phyloP scores from a whole-genome alignment of 1,140 invertebrate genomes.

The Cyclina sinensis region DNA sequence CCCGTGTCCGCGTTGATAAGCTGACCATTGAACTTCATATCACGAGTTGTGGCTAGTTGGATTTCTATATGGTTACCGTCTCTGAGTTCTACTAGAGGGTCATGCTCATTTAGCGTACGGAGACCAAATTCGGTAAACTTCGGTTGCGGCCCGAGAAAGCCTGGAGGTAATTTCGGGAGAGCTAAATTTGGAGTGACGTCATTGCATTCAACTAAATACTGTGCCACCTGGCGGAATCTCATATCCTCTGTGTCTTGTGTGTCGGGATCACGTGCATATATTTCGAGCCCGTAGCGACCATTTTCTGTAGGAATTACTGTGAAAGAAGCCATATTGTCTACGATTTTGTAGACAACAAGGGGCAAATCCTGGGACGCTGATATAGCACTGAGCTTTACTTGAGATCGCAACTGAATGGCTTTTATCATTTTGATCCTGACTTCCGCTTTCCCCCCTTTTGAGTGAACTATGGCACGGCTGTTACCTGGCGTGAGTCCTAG shows the following conservation, averaged over 20 bases:
- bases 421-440: constrained; percentile 76
- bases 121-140: constrained; percentile 84
- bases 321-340: constrained; percentile 83
- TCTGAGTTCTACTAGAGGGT: constrained; percentile 83
- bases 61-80: constrained; percentile 82
- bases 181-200: constrained; percentile 79
- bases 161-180: constrained; percentile 84
- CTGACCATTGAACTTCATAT: constrained; percentile 84
- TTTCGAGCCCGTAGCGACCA: constrained; percentile 86
- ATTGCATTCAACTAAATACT: constrained; percentile 84
- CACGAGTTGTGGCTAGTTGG: constrained; percentile 75
- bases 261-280: constrained; percentile 85
- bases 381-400: constrained; percentile 54
- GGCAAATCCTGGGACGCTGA: constrained; percentile 27
- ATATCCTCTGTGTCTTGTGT: constrained; percentile 83
- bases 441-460: constrained; percentile 78
- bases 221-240: constrained; percentile 85
- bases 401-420: constrained; percentile 62
- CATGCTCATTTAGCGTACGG: constrained; percentile 80
- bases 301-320: constrained; percentile 81
- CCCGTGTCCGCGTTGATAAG: constrained; percentile 80
- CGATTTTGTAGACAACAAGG: constrained; percentile 74
- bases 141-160: constrained; percentile 85
- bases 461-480: constrained; percentile 80
- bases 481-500: constrained; percentile 83